A percentile compares a stretch with the other conserved stretches of the same genome.
These are phyloP conservation scores for Aphyosemion australe DNA, from an alignment of 2,113 vertebrate genomes.

Conservation along the genomic window DNA sequence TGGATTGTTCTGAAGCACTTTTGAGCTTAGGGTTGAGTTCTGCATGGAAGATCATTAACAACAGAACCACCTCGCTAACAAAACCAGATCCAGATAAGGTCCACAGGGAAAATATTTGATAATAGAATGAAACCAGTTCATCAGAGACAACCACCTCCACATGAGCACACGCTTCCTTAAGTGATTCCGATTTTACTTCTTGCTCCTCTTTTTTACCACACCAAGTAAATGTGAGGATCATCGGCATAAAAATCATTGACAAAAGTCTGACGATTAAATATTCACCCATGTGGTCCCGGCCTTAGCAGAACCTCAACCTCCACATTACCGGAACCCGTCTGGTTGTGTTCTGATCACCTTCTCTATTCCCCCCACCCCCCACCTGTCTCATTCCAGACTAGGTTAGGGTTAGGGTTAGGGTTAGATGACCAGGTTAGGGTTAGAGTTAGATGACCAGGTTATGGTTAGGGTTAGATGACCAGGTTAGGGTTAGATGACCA, in stretches of 20 bases:
- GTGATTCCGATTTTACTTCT: neutral
- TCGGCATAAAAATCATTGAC: neutral
- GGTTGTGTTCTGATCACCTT: no score
- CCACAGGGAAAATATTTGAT: neutral
- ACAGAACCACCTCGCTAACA: constrained; percentile 10
- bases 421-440: no score
- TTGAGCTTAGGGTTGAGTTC: neutral
- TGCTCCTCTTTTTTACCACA: neutral
- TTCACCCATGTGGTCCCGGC: no score
- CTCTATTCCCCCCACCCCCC: no score
- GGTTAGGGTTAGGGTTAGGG: no score
- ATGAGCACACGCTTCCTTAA: neutral
- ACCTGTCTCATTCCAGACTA: no score
- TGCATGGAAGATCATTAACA: constrained; percentile 14
- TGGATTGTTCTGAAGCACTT: constrained; percentile 32
- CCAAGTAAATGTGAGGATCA: neutral
- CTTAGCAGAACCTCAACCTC: no score
- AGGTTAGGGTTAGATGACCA: no score
- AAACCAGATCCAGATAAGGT: neutral
- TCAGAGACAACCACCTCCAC: no score
- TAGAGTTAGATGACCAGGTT: no score
- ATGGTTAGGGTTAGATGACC: no score
- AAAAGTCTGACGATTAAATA: neutral
- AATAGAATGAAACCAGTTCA: neutral
- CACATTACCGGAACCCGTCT: no score